Evolutionary conservation across 2,888 invertebrate genomes (phyloP).

Genomic region (Mesorhabditis sp.): DNA sequence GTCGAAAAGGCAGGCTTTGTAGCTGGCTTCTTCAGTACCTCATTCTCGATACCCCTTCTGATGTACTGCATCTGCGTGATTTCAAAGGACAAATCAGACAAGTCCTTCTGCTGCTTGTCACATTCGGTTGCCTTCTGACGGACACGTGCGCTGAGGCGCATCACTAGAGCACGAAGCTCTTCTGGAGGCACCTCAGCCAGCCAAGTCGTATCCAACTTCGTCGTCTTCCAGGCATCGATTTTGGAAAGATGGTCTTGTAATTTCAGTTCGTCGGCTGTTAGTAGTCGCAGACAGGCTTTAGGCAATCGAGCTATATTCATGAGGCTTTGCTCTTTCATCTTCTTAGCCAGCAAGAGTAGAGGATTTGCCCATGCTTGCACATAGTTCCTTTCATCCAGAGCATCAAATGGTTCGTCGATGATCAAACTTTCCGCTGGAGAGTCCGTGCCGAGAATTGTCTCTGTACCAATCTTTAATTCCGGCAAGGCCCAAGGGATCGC

Average conservation of each 20-base stretch:
- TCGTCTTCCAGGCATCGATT: slow-evolving; percentile 13
- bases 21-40: neutral
- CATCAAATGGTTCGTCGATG: slow-evolving; percentile 42
- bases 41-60: neutral
- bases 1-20: too few relatives aligned
- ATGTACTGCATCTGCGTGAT: slow-evolving; percentile 17
- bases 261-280: slow-evolving; percentile 35
- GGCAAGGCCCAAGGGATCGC: slow-evolving; percentile 49
- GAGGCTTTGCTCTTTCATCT: slow-evolving; percentile 24
- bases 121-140: slow-evolving; percentile 19
- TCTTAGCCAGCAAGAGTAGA: slow-evolving; percentile 39
- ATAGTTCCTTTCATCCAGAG: slow-evolving; percentile 41
- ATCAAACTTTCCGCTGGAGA: slow-evolving; percentile 53
- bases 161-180: slow-evolving; percentile 42
- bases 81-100: slow-evolving; percentile 33
- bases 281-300: slow-evolving; percentile 28
- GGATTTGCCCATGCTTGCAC: slow-evolving; percentile 47
- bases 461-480: slow-evolving; percentile 41
- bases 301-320: slow-evolving; percentile 18
- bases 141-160: slow-evolving; percentile 30
- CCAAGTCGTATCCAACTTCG: slow-evolving; percentile 9
- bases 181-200: slow-evolving; percentile 34
- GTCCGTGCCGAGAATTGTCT: slow-evolving; percentile 49
- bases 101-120: slow-evolving; percentile 33
- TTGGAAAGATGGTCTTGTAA: slow-evolving; percentile 26